Evolutionary conservation across 2,113 vertebrate genomes (phyloP), one percentile per base, ranked within the genome.

Genomic region (Psittacula cyanocephala): DNA sequence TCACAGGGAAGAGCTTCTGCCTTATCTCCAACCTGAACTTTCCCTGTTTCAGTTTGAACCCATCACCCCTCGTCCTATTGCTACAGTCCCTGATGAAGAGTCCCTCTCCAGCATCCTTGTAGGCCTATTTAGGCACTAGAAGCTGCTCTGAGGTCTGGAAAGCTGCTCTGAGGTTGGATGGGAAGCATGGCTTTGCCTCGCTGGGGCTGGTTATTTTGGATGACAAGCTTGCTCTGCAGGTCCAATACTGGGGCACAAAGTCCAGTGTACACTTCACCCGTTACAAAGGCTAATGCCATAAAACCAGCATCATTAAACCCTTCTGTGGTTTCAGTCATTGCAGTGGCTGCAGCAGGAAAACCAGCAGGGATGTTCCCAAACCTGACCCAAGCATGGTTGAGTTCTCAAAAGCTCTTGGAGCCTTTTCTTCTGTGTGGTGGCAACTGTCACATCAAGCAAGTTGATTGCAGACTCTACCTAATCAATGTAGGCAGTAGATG

Each of bases 401-500:
- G 71, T 13, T 46, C 79, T 17, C 79, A 39, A 53, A 39, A 88
- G 68, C 82, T 88, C 67, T 24, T 1, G 7, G n/a, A 93, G 71
- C 37, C 55, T 25, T 22, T 19, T 63, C 84, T 60, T 70, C 74
- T 64, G n/a, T 0, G 91, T 52, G 79, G 91, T 47, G 71, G 78
- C 53, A 52, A 24, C 71, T 12, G 71, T 33, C 95, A 88, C 10
- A 0, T 72, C 91, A 41, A 17, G 47, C 3, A 17, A 11, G 47
- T 0, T 55, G 93, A 76, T 2, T 80, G 94, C 91, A 90, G 86
- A 44, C 94, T 75, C 60, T 69, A 10, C 67, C 90, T 88, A 49
- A 80, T 62, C 39, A 35, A 37, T 2, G 90, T 86, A 39, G 94
- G 95, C 86, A 94, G 95, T 67, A 81, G 82, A 16, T 77, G 93